Conservation (phyloP, 2,888 invertebrate species). For the Catocala fraxini region DNA sequence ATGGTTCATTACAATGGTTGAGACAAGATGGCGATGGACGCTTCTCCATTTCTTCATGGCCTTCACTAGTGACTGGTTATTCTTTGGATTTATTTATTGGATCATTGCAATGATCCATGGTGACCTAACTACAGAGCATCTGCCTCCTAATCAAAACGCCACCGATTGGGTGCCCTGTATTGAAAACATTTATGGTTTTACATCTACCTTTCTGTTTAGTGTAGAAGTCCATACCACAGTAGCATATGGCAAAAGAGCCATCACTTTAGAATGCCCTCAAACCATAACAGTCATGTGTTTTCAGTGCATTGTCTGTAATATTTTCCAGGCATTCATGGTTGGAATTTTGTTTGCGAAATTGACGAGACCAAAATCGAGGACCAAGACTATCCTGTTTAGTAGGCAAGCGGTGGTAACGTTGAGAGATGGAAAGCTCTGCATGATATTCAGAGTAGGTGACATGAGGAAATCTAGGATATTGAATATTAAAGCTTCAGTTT, state of each 20-base stretch:
- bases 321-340: constrained; percentile 93
- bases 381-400: constrained; percentile 97
- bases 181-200: constrained; percentile 94
- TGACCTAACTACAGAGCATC: constrained; percentile 91
- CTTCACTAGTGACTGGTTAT: constrained; percentile 95
- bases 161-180: constrained; percentile 95
- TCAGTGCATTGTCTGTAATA: constrained; percentile 97
- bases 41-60: constrained; percentile 94
- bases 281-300: constrained; percentile 98
- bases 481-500: constrained; percentile 95
- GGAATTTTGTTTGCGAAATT: constrained; percentile 98
- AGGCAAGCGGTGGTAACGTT: constrained; percentile 95
- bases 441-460: constrained; percentile 98
- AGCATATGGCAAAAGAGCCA: constrained; percentile 94
- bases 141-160: constrained; percentile 85
- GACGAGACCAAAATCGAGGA: constrained; percentile 97
- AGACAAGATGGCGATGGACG: constrained; percentile 97
- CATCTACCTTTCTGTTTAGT: constrained; percentile 97
- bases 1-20: constrained; percentile 94
- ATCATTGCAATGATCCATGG: constrained; percentile 95
- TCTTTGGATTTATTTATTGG: constrained; percentile 97
- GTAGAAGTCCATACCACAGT: constrained; percentile 99
- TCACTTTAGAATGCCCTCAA: constrained; percentile 97
- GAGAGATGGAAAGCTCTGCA: constrained; percentile 93
- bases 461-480: constrained; percentile 98